phyloP scores from a whole-genome alignment of 1,140 invertebrate genomes.

The Pachyrhynchus sulphureomaculatus region DNA sequence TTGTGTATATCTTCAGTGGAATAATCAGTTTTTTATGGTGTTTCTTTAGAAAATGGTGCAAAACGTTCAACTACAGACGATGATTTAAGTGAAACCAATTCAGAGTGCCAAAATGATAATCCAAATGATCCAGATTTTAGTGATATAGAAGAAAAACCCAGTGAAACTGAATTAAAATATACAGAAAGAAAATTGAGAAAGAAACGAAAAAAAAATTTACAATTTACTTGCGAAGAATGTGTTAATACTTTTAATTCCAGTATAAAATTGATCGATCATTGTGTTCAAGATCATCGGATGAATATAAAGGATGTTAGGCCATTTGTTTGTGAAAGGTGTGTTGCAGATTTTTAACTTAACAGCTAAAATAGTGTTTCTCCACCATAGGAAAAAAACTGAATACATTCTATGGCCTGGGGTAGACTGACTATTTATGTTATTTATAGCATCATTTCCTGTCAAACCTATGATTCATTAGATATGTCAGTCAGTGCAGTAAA shows the following conservation, averaged over 20 bases:
- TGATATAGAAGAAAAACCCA: conserved; percentile 11
- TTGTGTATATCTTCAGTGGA: background rate
- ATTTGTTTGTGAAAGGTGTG: conserved; percentile 51
- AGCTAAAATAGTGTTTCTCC: background rate
- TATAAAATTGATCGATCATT: conserved; percentile 43
- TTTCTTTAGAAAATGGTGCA: background rate
- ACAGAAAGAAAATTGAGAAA: conserved; percentile 2
- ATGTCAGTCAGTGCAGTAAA: no score
- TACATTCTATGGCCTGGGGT: no score
- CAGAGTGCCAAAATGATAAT: conserved; percentile 4
- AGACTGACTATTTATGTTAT: no score
- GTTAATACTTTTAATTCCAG: conserved; percentile 25
- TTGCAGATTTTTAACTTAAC: no score
- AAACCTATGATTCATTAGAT: no score
- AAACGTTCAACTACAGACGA: conserved; percentile 17
- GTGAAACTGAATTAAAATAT: conserved; percentile 5
- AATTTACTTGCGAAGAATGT: conserved; percentile 39
- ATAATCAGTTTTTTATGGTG: background rate
- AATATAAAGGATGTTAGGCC: conserved; percentile 55
- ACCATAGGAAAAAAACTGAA: background rate
- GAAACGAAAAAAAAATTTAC: conserved; percentile 10
- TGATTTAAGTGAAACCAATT: conserved; percentile 8
- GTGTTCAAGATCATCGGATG: conserved; percentile 55
- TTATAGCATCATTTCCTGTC: no score
- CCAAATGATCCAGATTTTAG: conserved; percentile 1